These are phyloP conservation scores for Montipora capitata DNA, from an alignment of 92 coral and sea anemone species.

Conservation along the genomic window DNA sequence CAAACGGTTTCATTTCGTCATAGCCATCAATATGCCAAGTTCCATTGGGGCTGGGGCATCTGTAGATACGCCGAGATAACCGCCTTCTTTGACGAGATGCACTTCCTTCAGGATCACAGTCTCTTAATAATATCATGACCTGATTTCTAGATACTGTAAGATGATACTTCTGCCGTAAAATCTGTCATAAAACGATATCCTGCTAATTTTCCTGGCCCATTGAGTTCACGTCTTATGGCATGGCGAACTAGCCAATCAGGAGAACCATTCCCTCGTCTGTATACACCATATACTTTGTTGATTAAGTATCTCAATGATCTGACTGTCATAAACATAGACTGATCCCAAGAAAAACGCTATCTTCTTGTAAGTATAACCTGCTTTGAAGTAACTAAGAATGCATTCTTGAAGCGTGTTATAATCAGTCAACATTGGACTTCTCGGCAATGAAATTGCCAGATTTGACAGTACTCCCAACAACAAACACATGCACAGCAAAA, in stretches of 20 bases:
- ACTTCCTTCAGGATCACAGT: too few relatives aligned
- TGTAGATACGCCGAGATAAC: constrained; percentile 29
- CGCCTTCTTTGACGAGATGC: too few relatives aligned
- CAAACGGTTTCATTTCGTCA: neutral
- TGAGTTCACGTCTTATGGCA: too few relatives aligned
- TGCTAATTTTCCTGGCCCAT: too few relatives aligned
- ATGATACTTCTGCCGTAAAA: neutral
- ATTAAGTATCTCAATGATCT: constrained; percentile 32
- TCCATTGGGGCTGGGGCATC: constrained; percentile 47
- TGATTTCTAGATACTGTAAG: too few relatives aligned
- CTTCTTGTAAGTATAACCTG: constrained; percentile 44
- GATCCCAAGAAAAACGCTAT: constrained; percentile 42
- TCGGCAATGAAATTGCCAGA: constrained; percentile 17
- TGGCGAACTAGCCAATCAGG: too few relatives aligned
- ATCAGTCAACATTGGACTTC: constrained; percentile 33
- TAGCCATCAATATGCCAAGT: too few relatives aligned
- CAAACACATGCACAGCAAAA: constrained; percentile 1
- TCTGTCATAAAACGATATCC: constrained; percentile 39
- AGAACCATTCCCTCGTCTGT: constrained; percentile 15
- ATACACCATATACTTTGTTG: constrained; percentile 33
- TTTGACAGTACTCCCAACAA: constrained; percentile 33
- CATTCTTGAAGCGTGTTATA: constrained; percentile 31
- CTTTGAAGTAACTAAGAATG: constrained; percentile 29
- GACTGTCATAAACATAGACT: constrained; percentile 30
- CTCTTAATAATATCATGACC: neutral